phyloP scores from a whole-genome alignment of 2,888 invertebrate genomes.

The Pecten maximus region DNA sequence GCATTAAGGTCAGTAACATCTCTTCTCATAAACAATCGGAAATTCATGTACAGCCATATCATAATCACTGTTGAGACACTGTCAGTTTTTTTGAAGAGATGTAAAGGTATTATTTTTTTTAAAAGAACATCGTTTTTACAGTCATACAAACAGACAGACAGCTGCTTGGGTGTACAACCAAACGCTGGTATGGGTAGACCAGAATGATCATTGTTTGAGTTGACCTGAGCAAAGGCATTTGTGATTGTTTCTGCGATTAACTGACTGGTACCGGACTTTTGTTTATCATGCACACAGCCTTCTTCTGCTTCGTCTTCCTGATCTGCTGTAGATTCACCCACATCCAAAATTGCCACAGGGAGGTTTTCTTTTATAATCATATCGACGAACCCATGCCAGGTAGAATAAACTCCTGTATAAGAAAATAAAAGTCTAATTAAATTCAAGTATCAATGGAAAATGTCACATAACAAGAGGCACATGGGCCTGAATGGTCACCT shows the following conservation, averaged over 20 bases:
- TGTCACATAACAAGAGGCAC: too few species aligned
- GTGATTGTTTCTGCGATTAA: not conserved
- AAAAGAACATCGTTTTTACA: not conserved
- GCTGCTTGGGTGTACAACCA: not conserved
- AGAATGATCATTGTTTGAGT: not conserved
- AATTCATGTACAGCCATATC: constrained; percentile 13
- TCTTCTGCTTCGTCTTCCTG: not conserved
- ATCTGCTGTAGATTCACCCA: not conserved
- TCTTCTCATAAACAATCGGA: not conserved
- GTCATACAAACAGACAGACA: not conserved
- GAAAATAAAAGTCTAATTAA: too few species aligned
- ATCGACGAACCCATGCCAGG: not conserved
- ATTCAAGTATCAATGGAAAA: too few species aligned
- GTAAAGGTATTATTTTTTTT: not conserved
- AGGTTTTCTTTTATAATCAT: not conserved
- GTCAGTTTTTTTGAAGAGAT: not conserved
- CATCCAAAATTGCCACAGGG: not conserved
- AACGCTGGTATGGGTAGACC: not conserved
- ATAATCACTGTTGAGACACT: not conserved
- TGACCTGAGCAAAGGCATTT: not conserved
- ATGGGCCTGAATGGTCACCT: too few species aligned
- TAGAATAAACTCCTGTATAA: not conserved
- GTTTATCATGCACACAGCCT: not conserved
- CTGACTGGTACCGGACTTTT: not conserved
- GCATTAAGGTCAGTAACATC: not conserved